Base-by-base conservation (phyloP, 1,140 invertebrate genomes). In the Zaprionus nigranus region DNA sequence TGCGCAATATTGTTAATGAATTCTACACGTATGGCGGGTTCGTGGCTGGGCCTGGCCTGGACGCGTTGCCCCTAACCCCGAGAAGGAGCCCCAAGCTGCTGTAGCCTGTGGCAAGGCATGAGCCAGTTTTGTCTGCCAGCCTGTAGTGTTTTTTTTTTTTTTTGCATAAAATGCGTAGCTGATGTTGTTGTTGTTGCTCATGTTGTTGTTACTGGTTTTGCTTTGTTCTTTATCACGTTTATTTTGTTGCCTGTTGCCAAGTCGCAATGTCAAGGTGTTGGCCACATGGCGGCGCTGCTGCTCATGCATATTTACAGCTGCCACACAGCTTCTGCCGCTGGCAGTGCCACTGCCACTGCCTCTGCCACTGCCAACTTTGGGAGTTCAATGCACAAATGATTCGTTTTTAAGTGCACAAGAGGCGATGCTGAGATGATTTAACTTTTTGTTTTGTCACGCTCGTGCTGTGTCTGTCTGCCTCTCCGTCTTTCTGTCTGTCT, bases 1-100 rank as follows among this genome's bases (percentile, higher is more conserved):
- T 79, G 75, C 66, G 74, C 81, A 75, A 88, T 87, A 87, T 87
- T 83, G 84, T 81, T 87, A 87, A 87, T 87, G 84, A 87, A 87
- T 88, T 87, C 84, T 88, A 76, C 84, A 90, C 71, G 81, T 86
- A 60, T 68, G 75, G 56, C 73, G 60, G 60, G 53, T 24, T 46
- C 38, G 53, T 62, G 26, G 40, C 46, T 60, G 43, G 43, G 30
- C n/a, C 51, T 60, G 71, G 49, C 22, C 30, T 34, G 30, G 30
- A 34, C 73, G 54, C 79, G 68, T 51, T 74, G 53, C 15, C 28
- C 13, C 49, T 30, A 30, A 30, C 17, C 61, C 17, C 61, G n/a
- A 17, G n/a, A 7, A 46, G 40, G 15, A 38, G 34, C 28, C 56
- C 11, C 30, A 36, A 22, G 46, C 46, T 12, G 24, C 58, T 67